Conservation (phyloP, 2,888 invertebrate genomes). For the Periphyllus acericola region DNA sequence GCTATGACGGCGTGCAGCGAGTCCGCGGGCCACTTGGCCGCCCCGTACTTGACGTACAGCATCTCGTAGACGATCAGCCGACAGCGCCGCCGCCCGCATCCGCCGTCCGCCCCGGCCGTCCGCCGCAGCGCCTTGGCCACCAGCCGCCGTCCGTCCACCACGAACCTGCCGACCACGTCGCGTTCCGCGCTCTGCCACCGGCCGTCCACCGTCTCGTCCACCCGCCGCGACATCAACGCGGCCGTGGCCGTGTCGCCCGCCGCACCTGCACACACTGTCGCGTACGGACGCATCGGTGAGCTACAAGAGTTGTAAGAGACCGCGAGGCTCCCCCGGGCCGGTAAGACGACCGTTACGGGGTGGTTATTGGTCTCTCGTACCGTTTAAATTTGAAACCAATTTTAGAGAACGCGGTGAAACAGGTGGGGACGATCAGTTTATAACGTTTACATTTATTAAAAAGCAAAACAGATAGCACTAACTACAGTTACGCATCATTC, state of each 20-base stretch:
- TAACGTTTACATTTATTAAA: too few species aligned
- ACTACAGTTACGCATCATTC: too few species aligned
- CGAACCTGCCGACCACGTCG: background rate
- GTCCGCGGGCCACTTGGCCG: constrained; percentile 19
- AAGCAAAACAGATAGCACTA: too few species aligned
- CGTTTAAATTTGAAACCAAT: too few species aligned
- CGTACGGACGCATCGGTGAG: background rate
- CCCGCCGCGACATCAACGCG: background rate
- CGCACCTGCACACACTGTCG: constrained; percentile 35
- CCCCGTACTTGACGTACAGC: constrained; percentile 53
- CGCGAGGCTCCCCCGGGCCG: too few species aligned
- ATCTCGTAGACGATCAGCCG: constrained; percentile 42
- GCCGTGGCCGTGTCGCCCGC: background rate
- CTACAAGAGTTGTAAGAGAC: too few species aligned
- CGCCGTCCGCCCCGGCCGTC: background rate
- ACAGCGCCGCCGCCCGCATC: background rate
- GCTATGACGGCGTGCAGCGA: background rate
- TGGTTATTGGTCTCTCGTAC: too few species aligned
- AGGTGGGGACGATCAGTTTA: too few species aligned
- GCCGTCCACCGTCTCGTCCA: background rate
- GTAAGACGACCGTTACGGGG: too few species aligned
- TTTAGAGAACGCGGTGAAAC: too few species aligned
- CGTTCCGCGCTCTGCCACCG: background rate
- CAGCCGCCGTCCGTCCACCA: background rate
- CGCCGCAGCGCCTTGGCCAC: constrained; percentile 3